A percentile compares a stretch with the other conserved stretches of the same genome.
These are phyloP conservation scores for Lasioglossum oenotherae DNA, from an alignment of 2,888 invertebrate species.

Conservation along the genomic window DNA sequence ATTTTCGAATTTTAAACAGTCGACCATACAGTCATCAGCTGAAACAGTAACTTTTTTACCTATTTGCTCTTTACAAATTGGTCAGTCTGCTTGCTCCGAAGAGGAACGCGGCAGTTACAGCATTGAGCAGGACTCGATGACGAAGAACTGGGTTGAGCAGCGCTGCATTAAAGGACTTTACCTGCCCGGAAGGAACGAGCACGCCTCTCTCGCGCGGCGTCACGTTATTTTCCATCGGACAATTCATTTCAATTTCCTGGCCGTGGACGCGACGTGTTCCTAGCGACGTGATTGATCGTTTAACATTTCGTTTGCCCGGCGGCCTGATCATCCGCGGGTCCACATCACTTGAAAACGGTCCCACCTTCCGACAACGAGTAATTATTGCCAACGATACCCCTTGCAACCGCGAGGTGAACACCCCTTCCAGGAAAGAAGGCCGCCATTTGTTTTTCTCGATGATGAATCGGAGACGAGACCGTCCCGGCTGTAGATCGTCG, in stretches of 20 bases:
- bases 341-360: constrained; percentile 3
- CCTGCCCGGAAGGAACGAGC: constrained; percentile 38
- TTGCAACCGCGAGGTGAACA: neutral
- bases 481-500: neutral
- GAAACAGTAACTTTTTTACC: too few species aligned
- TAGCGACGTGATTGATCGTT: neutral
- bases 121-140: neutral
- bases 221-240: constrained; percentile 44
- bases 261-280: neutral
- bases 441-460: neutral
- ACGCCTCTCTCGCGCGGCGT: constrained; percentile 16
- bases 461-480: neutral
- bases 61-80: neutral
- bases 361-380: neutral
- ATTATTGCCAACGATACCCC: neutral
- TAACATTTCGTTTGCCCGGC: neutral
- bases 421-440: neutral
- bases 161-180: constrained; percentile 8
- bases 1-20: too few species aligned
- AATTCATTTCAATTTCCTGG: constrained; percentile 14
- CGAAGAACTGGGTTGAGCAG: neutral
- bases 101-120: neutral
- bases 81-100: neutral
- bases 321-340: neutral
- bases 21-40: too few species aligned